A percentile compares a stretch with the other conserved stretches of the same genome.
Evolutionary conservation across 2,888 invertebrate genomes (phyloP).

Genomic region (Osedax frankpressi): DNA sequence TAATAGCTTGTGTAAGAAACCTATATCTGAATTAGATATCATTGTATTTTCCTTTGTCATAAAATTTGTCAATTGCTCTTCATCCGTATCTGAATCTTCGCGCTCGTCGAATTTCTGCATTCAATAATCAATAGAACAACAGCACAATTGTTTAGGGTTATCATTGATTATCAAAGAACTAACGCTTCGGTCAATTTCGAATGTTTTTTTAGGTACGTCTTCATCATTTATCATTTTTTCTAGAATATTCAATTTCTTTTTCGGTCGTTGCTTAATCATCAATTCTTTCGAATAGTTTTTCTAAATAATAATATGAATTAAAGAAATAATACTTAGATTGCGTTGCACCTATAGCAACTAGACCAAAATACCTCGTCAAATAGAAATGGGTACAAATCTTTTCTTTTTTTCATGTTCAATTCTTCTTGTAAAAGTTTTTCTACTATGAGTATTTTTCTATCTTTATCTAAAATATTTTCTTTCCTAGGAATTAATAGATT

Average conservation of each 20-base stretch:
- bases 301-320: neutral
- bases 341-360: neutral
- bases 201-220: neutral
- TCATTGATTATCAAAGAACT: neutral
- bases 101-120: conserved; percentile 18
- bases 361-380: neutral
- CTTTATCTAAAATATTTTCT: conserved; percentile 18
- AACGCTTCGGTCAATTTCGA: neutral
- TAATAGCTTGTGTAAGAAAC: neutral
- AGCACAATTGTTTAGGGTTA: neutral
- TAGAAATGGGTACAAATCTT: conserved; percentile 32
- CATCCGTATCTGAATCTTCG: conserved; percentile 15
- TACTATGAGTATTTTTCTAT: conserved; percentile 34
- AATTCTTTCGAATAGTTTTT: neutral
- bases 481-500: too few species aligned
- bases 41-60: conserved; percentile 12
- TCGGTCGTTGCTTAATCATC: neutral
- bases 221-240: neutral
- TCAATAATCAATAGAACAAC: neutral
- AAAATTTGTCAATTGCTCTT: neutral
- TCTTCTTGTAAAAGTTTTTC: conserved; percentile 38
- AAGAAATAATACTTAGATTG: neutral
- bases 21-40: conserved; percentile 10
- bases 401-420: conserved; percentile 34
- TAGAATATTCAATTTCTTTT: neutral